A percentile compares a stretch with the other conserved stretches of the same genome.
phyloP scores from a whole-genome alignment of 2,113 vertebrate genomes.

The Ahaetulla prasina region DNA sequence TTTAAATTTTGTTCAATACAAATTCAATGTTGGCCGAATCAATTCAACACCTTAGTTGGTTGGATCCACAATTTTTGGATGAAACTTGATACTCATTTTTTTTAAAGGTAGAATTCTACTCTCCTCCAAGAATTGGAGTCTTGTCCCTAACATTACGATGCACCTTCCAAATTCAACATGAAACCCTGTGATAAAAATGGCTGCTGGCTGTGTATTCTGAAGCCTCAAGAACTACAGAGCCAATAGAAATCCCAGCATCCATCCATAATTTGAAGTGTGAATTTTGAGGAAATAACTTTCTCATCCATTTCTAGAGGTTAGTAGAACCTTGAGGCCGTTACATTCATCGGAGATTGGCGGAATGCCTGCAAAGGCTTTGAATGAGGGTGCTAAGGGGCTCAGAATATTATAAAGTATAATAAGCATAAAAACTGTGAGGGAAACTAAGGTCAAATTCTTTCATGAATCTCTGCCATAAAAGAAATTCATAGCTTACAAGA shows the following conservation, averaged over 20 bases:
- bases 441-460: fast-evolving
- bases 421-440: not conserved
- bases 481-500: not conserved
- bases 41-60: not conserved
- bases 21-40: not conserved
- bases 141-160: not conserved
- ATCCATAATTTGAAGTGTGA: not conserved
- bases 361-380: not conserved
- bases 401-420: not conserved
- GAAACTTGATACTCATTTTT: not conserved
- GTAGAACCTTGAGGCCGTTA: not conserved
- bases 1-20: not conserved
- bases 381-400: not conserved
- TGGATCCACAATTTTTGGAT: not conserved
- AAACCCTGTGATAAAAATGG: not conserved
- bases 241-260: not conserved
- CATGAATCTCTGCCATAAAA: slow-evolving; percentile 6
- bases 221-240: not conserved
- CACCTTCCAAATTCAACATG: not conserved
- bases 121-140: not conserved
- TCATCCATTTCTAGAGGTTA: not conserved
- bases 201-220: not conserved
- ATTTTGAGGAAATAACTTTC: not conserved
- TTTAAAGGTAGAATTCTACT: not conserved
- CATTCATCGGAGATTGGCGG: not conserved